A percentile compares a stretch with the other conserved stretches of the same genome.
phyloP scores from a whole-genome alignment of 2,888 invertebrate species.

The Polyommatus iphigenia region DNA sequence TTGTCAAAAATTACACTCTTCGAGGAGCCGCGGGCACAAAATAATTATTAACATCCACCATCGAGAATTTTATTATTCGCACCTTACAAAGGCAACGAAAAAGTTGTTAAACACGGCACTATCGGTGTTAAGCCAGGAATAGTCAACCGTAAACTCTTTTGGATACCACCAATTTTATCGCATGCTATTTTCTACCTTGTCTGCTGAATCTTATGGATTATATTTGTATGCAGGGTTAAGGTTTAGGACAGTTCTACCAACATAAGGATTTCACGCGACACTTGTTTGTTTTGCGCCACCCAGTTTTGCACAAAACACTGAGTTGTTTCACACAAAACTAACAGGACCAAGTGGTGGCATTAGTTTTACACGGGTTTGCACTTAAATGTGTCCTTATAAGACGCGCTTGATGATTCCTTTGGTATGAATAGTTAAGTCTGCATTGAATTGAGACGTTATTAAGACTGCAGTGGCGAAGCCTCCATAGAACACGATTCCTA shows the following conservation, averaged over 20 bases:
- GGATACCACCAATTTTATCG: not conserved
- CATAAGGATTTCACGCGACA: slow-evolving; percentile 67
- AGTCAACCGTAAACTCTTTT: slow-evolving; percentile 31
- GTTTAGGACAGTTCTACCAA: slow-evolving; percentile 49
- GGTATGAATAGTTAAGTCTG: slow-evolving; percentile 14
- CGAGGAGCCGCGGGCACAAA: slow-evolving; percentile 49
- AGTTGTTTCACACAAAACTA: slow-evolving; percentile 58
- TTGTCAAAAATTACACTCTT: slow-evolving; percentile 53
- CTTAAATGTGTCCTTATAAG: slow-evolving; percentile 42
- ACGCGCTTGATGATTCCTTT: slow-evolving; percentile 29
- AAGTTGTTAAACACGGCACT: slow-evolving; percentile 49
- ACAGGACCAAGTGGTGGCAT: slow-evolving; percentile 60
- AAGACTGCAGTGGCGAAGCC: no score
- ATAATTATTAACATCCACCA: slow-evolving; percentile 47
- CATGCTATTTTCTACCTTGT: not conserved
- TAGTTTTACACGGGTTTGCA: slow-evolving; percentile 55
- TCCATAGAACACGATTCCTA: no score
- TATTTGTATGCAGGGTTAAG: not conserved
- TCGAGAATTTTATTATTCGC: slow-evolving; percentile 48
- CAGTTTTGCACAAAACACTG: slow-evolving; percentile 27
- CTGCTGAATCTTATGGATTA: not conserved
- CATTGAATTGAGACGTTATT: slow-evolving; percentile 1
- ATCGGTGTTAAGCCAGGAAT: not conserved
- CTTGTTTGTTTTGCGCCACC: slow-evolving; percentile 67
- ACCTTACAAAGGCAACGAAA: slow-evolving; percentile 58